phyloP scores from a whole-genome alignment of 2,888 invertebrate species.

The Liopterus haemorrhoidalis region DNA sequence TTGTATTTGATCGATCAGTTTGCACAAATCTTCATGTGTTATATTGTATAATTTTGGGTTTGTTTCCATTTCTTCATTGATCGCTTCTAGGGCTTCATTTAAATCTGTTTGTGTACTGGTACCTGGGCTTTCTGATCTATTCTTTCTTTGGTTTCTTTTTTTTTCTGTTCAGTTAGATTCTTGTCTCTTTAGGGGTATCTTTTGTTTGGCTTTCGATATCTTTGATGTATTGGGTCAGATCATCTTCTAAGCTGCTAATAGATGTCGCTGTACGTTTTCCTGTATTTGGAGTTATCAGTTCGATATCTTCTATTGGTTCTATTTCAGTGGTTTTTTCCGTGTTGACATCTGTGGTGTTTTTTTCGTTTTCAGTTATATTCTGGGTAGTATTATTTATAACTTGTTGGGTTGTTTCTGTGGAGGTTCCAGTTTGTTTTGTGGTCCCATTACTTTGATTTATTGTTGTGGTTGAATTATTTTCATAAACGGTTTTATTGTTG shows the following conservation, averaged over 20 bases:
- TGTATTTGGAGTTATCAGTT: neutral
- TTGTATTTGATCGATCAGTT: constrained; percentile 11
- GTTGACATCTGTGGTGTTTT: neutral
- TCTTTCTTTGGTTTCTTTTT: neutral
- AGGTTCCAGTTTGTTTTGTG: too few relatives aligned
- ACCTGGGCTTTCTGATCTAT: constrained; percentile 1
- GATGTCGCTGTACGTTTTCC: constrained; percentile 1
- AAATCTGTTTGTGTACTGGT: too few relatives aligned
- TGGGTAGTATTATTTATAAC: too few relatives aligned
- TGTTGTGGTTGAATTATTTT: too few relatives aligned
- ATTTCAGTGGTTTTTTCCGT: neutral
- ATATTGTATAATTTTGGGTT: constrained; percentile 2
- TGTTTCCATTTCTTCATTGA: constrained; percentile 4
- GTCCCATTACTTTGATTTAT: too few relatives aligned
- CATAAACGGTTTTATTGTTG: too few relatives aligned
- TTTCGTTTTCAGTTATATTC: too few relatives aligned
- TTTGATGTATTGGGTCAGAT: neutral
- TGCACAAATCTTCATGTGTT: constrained; percentile 9
- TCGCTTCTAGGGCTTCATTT: too few relatives aligned
- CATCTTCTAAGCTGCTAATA: too few relatives aligned
- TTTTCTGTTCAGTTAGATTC: too few relatives aligned
- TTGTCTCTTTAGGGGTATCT: neutral
- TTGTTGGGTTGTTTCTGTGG: neutral
- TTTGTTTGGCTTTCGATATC: neutral
- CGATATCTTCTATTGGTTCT: neutral